Evolutionary conservation across 2,113 vertebrate species (phyloP).

Genomic region (Nesogale talazaci): DNA sequence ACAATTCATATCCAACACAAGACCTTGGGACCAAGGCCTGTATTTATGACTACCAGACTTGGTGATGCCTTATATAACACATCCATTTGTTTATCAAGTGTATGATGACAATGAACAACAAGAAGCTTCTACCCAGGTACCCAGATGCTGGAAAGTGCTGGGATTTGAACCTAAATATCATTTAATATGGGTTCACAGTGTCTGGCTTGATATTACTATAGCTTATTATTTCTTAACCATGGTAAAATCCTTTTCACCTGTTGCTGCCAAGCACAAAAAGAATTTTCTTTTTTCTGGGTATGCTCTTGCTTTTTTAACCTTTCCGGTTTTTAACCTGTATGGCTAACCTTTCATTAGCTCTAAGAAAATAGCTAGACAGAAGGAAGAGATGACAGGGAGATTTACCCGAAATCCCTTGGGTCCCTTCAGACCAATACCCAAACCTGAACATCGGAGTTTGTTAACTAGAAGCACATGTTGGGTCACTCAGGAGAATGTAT

Average conservation of each 20-base stretch:
- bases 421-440: neutral
- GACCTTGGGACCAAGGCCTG: neutral
- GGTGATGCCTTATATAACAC: neutral
- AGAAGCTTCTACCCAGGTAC: neutral
- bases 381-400: neutral
- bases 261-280: neutral
- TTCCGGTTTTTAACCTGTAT: neutral
- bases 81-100: neutral
- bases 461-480: neutral
- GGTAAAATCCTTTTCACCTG: neutral
- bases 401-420: neutral
- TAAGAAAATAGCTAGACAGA: neutral
- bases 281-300: neutral
- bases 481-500: neutral
- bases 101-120: neutral
- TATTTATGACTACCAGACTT: neutral
- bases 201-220: neutral
- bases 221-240: slow-evolving; percentile 8
- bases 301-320: neutral
- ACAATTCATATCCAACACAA: neutral
- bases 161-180: neutral
- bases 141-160: neutral
- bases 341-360: neutral
- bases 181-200: neutral
- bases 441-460: neutral